phyloP scores from a whole-genome alignment of 2,797 vertebrate genomes.

The Ciconia nigra region DNA sequence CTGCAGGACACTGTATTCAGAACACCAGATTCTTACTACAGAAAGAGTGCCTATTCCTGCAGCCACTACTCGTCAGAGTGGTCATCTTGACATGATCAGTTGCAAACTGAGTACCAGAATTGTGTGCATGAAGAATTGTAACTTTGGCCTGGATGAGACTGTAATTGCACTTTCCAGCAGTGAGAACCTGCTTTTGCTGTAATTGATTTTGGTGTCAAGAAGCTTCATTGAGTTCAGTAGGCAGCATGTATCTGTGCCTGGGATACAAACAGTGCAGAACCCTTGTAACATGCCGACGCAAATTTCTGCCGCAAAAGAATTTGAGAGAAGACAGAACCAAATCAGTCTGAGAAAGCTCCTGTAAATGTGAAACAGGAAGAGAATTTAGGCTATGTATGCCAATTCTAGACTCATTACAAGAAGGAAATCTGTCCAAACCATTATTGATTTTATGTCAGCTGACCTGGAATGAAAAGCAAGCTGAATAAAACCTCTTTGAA shows the following conservation, averaged over 20 bases:
- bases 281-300: fast-evolving
- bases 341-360: neutral
- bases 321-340: neutral
- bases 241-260: neutral
- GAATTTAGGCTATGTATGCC: neutral
- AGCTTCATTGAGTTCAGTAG: neutral
- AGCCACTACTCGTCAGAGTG: neutral
- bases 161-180: neutral
- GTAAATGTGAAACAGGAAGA: neutral
- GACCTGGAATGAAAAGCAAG: neutral
- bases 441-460: neutral
- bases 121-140: neutral
- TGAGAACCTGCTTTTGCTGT: neutral
- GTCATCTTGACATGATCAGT: neutral
- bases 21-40: neutral
- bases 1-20: neutral
- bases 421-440: neutral
- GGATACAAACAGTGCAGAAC: neutral
- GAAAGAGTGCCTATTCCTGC: neutral
- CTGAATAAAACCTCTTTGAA: neutral
- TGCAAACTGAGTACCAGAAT: neutral
- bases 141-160: neutral
- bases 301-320: neutral
- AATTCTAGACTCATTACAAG: neutral
- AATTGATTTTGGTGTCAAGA: neutral